Percentiles rank a stretch among this genome's conserved stretches.
phyloP scores from a whole-genome alignment of 1,140 invertebrate species.

The Pseudomyrmex cubaensis region DNA sequence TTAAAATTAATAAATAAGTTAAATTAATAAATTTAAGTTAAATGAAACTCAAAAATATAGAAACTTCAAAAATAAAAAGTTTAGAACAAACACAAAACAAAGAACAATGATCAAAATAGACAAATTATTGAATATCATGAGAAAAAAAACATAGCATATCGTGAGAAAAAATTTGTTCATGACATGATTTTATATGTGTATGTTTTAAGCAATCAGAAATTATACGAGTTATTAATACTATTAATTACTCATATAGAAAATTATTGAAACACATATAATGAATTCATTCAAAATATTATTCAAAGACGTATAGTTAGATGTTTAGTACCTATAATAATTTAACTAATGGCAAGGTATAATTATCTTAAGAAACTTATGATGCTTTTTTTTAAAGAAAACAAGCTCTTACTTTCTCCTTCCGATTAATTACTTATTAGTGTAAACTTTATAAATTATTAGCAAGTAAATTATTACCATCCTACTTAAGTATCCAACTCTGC shows the following conservation, averaged over 20 bases:
- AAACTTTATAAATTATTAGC: slow-evolving; percentile 32
- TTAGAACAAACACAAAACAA: neutral
- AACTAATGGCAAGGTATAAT: neutral
- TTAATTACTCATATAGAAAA: no score
- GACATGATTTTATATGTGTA: no score
- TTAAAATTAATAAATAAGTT: no score
- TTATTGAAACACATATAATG: neutral
- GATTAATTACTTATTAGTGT: neutral
- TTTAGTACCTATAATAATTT: no score
- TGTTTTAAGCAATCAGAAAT: neutral
- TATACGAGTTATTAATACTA: no score
- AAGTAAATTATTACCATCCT: neutral
- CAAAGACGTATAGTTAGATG: no score
- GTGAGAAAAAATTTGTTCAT: no score
- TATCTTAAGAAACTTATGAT: neutral
- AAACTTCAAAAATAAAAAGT: neutral
- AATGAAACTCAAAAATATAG: neutral
- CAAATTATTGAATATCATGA: no score
- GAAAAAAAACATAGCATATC: no score
- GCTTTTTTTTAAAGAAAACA: neutral
- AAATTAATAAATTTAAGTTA: neutral
- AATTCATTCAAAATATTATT: no score
- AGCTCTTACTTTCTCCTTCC: neutral
- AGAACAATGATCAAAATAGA: neutral
- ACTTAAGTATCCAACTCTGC: slow-evolving; percentile 14